Conservation (phyloP, 2,797 vertebrate genomes). For the Phrynocephalus forsythii region DNA sequence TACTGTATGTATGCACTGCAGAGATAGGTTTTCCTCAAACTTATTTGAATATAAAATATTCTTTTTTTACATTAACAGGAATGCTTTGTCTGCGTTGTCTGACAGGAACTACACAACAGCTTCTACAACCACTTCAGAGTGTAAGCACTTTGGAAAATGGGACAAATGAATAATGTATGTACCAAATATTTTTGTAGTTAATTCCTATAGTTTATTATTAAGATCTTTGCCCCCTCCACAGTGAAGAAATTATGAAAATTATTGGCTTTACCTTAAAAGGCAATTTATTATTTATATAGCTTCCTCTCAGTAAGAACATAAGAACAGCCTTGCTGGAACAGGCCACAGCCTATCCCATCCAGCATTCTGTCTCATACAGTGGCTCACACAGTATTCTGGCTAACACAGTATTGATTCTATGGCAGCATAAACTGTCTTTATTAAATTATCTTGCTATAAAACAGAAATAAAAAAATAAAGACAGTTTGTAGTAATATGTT, state of each 20-base stretch:
- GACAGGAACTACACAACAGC: slow-evolving; percentile 3
- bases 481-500: neutral
- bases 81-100: neutral
- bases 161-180: neutral
- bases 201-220: neutral
- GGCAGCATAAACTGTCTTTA: neutral
- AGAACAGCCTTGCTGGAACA: too few relatives aligned
- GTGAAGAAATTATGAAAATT: neutral
- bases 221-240: too few relatives aligned
- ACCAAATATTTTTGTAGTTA: neutral
- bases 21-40: neutral
- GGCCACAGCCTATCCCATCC: too few relatives aligned
- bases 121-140: neutral
- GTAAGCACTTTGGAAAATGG: neutral
- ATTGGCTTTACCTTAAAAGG: neutral
- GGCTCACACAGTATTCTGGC: too few relatives aligned
- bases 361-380: too few relatives aligned
- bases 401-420: too few relatives aligned
- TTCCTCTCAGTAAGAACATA: neutral
- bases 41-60: neutral
- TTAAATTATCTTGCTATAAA: neutral
- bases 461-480: neutral
- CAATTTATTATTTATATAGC: neutral
- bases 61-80: neutral
- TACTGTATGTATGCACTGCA: neutral